Conservation (phyloP, 2,113 vertebrate genomes). For the Pterophyllum scalare region DNA sequence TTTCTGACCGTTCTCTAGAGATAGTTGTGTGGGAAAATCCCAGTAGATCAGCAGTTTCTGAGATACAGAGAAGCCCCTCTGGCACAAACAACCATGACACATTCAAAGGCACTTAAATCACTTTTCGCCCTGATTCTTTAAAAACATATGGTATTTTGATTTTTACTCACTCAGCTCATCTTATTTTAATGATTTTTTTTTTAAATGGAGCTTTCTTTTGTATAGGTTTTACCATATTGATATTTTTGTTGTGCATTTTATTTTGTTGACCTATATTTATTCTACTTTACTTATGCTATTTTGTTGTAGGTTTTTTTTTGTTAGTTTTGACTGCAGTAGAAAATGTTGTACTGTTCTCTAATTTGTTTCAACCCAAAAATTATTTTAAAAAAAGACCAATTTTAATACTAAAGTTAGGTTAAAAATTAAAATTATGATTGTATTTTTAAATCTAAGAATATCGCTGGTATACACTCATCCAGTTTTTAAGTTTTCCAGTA, state of each 20-base stretch:
- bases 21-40: neutral
- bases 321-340: no score
- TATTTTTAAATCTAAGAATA: neutral
- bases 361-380: neutral
- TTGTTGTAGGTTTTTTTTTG: neutral
- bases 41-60: neutral
- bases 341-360: neutral
- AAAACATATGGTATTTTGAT: no score
- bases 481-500: rapidly evolving
- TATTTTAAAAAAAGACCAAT: neutral
- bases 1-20: neutral
- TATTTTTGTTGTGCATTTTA: no score
- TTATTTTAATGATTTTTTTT: no score
- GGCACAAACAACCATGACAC: rapidly evolving
- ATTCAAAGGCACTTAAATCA: neutral
- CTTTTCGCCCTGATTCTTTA: neutral
- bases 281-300: neutral
- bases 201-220: no score
- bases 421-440: neutral
- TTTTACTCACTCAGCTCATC: no score
- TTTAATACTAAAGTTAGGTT: neutral
- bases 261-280: no score
- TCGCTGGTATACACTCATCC: neutral
- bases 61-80: neutral
- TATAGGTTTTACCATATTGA: no score